Evolutionary conservation across 2,888 invertebrate species (phyloP), one percentile per base, ranked within the genome.

Genomic region (Athalia cordata): DNA sequence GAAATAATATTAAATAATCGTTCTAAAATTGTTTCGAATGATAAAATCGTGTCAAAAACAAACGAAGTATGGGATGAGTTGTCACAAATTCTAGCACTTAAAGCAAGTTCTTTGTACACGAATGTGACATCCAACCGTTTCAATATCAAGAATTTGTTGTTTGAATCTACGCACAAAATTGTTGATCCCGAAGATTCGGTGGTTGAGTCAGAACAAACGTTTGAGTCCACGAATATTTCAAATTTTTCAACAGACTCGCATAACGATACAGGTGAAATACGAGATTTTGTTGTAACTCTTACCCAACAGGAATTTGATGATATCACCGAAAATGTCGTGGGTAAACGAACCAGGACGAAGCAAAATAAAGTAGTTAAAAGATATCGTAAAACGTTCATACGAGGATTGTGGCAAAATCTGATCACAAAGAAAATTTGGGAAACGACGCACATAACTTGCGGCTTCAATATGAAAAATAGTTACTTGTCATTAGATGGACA

Each of bases 101-200:
- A 64, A 64, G 64, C 43, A 64, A 64, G 64, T 45, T 64, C 64
- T 43, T 45, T 64, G 64, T 64, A 64, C 64, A 64, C 64, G 29
- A 7, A 64, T 11, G 64, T 64, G 64, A 64, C 64, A 43, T 43
- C 43, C 45, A 64, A 64, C 45, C 64, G 64, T 5, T 64, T 43
- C 8, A 45, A 64, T 64, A 64, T 64, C 13, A 45, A 64, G 45
- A 64, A 64, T 45, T n/a, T n/a, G n/a, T 61, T 61, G 15, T 61
- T 61, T 61, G 61, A 61, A 61, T 61, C 61, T 61, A 61, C 61
- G 15, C n/a, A 64, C 45, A 11, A 64, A 64, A 45, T 64, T 43
- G 5, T 45, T 29, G 45, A 64, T 9, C 64, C 45, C 5, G 45
- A 43, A 29, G 45, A 43, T 29, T 43, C 45, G 11, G 29, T 45